Evolutionary conservation across 2,113 vertebrate genomes (phyloP).

Genomic region (Callionymus lyra): DNA sequence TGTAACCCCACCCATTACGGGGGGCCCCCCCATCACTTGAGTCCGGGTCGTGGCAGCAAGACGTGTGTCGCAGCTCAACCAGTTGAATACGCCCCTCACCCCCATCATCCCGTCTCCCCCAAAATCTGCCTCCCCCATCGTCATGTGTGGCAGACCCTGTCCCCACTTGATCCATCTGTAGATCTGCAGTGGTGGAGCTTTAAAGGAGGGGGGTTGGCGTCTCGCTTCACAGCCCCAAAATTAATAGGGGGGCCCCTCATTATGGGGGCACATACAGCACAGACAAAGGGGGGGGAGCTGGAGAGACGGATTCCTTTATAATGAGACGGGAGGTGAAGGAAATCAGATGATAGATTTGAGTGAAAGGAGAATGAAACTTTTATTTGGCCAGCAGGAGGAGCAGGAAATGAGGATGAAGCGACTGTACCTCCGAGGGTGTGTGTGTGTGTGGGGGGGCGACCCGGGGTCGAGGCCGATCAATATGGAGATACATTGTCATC

Average conservation of each 20-base stretch:
- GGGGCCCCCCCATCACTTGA: slow-evolving; percentile 4
- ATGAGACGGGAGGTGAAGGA: slow-evolving; percentile 20
- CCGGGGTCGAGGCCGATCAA: slow-evolving; percentile 70
- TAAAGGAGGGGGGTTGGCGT: slow-evolving; percentile 6
- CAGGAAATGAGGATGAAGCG: slow-evolving; percentile 58
- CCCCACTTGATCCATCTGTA: slow-evolving; percentile 39
- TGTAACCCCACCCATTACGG: slow-evolving; percentile 10
- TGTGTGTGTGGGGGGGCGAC: no score
- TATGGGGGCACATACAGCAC: slow-evolving; percentile 30
- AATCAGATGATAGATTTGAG: slow-evolving; percentile 14
- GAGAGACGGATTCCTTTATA: slow-evolving; percentile 7
- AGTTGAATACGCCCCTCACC: slow-evolving; percentile 47
- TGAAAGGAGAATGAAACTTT: no score
- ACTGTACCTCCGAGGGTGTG: slow-evolving; percentile 17
- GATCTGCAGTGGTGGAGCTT: slow-evolving; percentile 20
- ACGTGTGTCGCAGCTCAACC: slow-evolving; percentile 20
- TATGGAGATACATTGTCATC: slow-evolving; percentile 66
- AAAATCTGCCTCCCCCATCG: slow-evolving; percentile 40
- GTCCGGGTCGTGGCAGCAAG: background rate
- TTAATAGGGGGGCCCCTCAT: slow-evolving; percentile 53
- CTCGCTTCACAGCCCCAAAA: slow-evolving; percentile 55
- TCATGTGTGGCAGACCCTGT: slow-evolving; percentile 40
- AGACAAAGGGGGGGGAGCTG: slow-evolving; percentile 41
- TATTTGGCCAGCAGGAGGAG: slow-evolving; percentile 18
- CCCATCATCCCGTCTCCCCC: no score